Evolutionary conservation across 37 sponge, comb jelly and placozoan genomes (phyloP).

Genomic region (Mnemiopsis leidyi): DNA sequence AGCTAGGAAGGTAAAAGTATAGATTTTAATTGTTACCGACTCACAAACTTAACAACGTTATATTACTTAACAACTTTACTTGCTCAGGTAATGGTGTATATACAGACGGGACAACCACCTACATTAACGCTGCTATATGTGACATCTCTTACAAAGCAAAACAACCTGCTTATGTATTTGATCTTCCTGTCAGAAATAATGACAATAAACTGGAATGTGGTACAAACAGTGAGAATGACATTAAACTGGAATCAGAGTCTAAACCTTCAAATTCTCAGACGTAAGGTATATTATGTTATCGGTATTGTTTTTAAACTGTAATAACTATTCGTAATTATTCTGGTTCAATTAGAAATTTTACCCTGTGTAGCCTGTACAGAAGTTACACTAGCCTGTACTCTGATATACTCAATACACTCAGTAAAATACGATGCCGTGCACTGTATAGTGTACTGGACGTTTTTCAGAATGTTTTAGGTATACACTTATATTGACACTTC

Average conservation of each 20-base stretch:
- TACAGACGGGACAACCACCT: constrained; percentile 68
- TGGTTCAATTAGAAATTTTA: too few species aligned
- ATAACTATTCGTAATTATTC: too few species aligned
- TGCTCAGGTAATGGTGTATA: constrained; percentile 71
- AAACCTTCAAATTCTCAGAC: not conserved
- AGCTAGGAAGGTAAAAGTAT: not conserved
- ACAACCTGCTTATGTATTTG: constrained; percentile 70
- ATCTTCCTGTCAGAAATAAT: constrained; percentile 58
- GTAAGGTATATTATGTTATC: too few species aligned
- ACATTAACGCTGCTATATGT: constrained; percentile 72
- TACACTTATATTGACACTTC: too few species aligned
- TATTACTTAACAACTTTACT: constrained; percentile 22
- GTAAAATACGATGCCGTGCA: too few species aligned
- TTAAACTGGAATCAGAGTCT: not conserved
- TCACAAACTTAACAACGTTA: not conserved
- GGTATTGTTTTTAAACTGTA: too few species aligned
- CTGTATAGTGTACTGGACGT: too few species aligned
- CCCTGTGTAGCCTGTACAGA: too few species aligned
- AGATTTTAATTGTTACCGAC: not conserved
- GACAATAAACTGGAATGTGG: not conserved
- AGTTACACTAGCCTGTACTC: too few species aligned
- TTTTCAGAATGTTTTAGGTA: too few species aligned
- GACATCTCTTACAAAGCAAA: constrained; percentile 44
- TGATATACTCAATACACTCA: too few species aligned
- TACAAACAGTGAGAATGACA: not conserved